Conservation (phyloP, 2,113 vertebrate species). For the Rafetus swinhoei region DNA sequence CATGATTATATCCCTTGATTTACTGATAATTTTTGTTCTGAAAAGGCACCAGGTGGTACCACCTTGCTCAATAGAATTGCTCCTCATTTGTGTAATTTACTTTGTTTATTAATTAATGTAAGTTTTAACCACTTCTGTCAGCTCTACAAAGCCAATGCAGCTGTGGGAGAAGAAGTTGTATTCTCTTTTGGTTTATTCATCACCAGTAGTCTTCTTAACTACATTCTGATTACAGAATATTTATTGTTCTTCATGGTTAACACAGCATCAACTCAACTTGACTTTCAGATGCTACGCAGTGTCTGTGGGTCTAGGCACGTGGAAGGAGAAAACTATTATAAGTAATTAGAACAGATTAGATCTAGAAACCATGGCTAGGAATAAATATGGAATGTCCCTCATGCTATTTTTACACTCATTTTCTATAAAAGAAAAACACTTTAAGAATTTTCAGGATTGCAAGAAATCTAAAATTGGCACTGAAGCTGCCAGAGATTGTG, state of each 20-base stretch:
- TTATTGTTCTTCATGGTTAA: not conserved
- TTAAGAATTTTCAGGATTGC: not conserved
- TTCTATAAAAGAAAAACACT: not conserved
- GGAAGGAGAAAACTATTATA: not conserved
- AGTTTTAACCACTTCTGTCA: not conserved
- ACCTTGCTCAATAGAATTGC: not conserved
- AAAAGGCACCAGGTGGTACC: accelerated
- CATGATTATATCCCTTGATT: not conserved
- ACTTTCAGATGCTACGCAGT: not conserved
- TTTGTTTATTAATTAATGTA: not conserved
- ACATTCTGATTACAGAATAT: not conserved
- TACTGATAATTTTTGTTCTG: not conserved
- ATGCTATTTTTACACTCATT: not conserved
- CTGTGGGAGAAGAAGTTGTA: not conserved
- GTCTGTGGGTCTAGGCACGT: not conserved
- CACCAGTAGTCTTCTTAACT: not conserved
- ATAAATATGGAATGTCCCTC: not conserved
- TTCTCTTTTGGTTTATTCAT: not conserved
- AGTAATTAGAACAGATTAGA: not conserved
- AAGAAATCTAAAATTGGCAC: not conserved
- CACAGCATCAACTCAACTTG: not conserved
- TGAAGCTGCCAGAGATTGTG: not conserved
- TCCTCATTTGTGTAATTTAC: not conserved
- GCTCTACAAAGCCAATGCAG: not conserved
- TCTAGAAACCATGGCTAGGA: not conserved